phyloP scores from a whole-genome alignment of 2,113 vertebrate species.

The Psammodynastes pulverulentus region DNA sequence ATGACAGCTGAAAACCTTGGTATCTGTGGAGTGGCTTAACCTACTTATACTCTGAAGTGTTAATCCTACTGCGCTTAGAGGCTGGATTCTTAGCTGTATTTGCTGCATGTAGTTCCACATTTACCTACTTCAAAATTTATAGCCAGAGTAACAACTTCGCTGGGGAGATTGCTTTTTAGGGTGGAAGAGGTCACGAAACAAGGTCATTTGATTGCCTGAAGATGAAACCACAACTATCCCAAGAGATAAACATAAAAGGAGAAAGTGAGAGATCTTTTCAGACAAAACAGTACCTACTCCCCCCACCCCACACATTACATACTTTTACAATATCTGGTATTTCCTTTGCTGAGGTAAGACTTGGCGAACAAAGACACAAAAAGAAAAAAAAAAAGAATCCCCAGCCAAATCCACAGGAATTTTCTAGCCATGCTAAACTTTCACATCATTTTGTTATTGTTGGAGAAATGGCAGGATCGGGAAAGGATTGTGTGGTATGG shows the following conservation, averaged over 20 bases:
- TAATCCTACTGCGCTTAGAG: conserved; percentile 61
- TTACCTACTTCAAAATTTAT: conserved; percentile 37
- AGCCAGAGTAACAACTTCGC: conserved; percentile 43
- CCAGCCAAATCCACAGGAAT: conserved; percentile 29
- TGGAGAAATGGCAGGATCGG: not conserved
- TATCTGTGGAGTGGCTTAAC: conserved; percentile 53
- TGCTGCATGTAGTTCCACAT: conserved; percentile 28
- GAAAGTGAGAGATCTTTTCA: not conserved
- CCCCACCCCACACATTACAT: not conserved
- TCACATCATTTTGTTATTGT: fast-evolving
- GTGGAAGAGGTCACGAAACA: conserved; percentile 7
- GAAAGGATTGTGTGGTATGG: not conserved
- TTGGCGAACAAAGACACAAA: conserved; percentile 28
- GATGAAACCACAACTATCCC: conserved; percentile 30
- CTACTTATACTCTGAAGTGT: conserved; percentile 14
- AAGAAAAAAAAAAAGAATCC: not conserved
- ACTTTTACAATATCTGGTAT: conserved; percentile 2
- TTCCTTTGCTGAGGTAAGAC: conserved; percentile 38
- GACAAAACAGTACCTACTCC: not conserved
- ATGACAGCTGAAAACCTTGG: conserved; percentile 14
- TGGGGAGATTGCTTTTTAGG: not conserved
- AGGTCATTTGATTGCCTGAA: conserved; percentile 52
- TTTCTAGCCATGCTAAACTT: conserved; percentile 7
- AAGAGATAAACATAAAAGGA: conserved; percentile 35
- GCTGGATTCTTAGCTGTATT: conserved; percentile 49